Evolutionary conservation across 2,888 invertebrate genomes (phyloP).

Genomic region (Sinodicranocentrus sp.): DNA sequence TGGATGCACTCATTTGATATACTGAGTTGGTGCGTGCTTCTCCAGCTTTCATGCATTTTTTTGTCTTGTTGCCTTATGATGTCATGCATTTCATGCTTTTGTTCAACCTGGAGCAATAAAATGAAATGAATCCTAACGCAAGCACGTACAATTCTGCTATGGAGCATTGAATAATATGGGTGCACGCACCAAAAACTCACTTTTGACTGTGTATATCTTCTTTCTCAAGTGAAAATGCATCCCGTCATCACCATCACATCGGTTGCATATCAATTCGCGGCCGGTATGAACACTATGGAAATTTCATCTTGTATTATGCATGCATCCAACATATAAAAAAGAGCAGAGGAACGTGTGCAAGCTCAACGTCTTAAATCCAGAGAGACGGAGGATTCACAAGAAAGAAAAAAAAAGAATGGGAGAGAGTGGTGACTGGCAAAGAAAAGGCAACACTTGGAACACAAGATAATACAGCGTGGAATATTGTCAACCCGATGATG

Average conservation of each 20-base stretch:
- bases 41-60: neutral
- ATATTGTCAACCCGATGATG: too few relatives aligned
- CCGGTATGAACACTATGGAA: conserved; percentile 40
- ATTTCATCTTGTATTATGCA: conserved; percentile 34
- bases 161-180: conserved; percentile 28
- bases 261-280: conserved; percentile 68
- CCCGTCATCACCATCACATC: conserved; percentile 51
- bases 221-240: conserved; percentile 61
- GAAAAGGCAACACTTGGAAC: too few relatives aligned
- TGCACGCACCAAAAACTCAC: conserved; percentile 25
- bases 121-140: conserved; percentile 64
- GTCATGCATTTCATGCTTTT: conserved; percentile 46
- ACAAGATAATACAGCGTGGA: too few relatives aligned
- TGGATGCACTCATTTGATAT: conserved; percentile 28
- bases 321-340: conserved; percentile 19
- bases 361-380: conserved; percentile 9
- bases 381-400: neutral
- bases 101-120: conserved; percentile 65
- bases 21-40: conserved; percentile 19
- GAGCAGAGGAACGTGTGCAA: neutral
- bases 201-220: too few relatives aligned
- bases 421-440: conserved; percentile 15
- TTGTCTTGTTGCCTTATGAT: conserved; percentile 6
- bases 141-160: conserved; percentile 37
- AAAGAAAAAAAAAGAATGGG: neutral